Evolutionary conservation across 2,797 vertebrate species (phyloP).

Genomic region (Iguana delicatissima): DNA sequence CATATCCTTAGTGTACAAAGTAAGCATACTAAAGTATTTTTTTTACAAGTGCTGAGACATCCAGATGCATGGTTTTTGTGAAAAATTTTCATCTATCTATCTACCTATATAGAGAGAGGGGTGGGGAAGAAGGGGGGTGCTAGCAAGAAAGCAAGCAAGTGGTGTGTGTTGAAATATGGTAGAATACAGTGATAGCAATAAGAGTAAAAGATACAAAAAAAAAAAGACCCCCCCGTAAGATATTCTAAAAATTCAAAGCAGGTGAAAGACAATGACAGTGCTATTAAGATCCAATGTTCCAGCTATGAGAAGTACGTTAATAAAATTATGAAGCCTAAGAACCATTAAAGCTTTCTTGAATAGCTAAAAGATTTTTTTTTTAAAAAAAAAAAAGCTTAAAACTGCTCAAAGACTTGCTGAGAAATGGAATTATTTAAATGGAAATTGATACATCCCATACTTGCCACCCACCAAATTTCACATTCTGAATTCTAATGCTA

Average conservation of each 20-base stretch:
- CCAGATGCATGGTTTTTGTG: not conserved
- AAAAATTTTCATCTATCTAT: not conserved
- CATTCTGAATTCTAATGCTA: not conserved
- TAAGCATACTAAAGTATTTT: not conserved
- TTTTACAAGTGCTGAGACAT: not conserved
- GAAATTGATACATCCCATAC: not conserved
- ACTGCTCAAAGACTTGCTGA: not conserved
- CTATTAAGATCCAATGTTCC: not conserved
- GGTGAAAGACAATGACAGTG: not conserved
- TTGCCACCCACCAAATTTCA: not conserved
- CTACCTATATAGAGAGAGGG: too few relatives aligned
- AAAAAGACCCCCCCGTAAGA: not conserved
- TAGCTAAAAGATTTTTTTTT: not conserved
- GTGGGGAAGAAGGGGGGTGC: too few relatives aligned
- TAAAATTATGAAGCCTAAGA: not conserved
- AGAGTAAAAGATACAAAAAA: too few relatives aligned
- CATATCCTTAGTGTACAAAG: not conserved
- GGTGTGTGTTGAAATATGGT: too few relatives aligned
- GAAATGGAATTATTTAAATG: not conserved
- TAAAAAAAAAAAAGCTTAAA: too few relatives aligned
- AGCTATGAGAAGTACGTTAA: not conserved
- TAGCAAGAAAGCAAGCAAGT: too few relatives aligned
- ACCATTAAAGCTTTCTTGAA: not conserved
- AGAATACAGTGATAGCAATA: too few relatives aligned
- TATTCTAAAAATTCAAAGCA: not conserved